Evolutionary conservation across 2,797 vertebrate species (phyloP).

Genomic region (Hafferia zeledoni): DNA sequence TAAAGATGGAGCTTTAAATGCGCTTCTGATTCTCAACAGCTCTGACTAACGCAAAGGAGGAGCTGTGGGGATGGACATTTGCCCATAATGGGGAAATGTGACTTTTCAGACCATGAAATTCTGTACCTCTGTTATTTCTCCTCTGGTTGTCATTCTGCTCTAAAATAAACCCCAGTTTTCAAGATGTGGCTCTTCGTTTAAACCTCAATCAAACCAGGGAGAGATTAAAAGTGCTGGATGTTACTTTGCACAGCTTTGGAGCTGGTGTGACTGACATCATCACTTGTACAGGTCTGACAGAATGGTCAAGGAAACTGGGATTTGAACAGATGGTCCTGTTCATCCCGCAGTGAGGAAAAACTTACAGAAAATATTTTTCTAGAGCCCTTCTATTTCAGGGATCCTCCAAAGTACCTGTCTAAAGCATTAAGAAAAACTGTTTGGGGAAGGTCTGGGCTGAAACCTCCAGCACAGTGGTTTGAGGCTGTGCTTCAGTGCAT

Average conservation of each 20-base stretch:
- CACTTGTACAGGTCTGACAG: not conserved
- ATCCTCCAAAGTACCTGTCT: not conserved
- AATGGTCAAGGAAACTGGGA: not conserved
- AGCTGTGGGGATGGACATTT: not conserved
- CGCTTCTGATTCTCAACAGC: not conserved
- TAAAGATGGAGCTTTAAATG: not conserved
- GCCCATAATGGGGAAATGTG: not conserved
- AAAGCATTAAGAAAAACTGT: not conserved
- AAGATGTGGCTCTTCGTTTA: not conserved
- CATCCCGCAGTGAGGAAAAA: not conserved
- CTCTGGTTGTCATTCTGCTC: not conserved
- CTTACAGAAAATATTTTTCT: not conserved
- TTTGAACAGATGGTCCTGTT: not conserved
- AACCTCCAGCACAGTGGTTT: not conserved
- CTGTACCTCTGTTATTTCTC: not conserved
- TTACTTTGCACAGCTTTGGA: not conserved
- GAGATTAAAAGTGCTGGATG: not conserved
- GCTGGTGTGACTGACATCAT: fast-evolving
- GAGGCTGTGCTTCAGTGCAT: not conserved
- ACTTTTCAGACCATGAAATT: not conserved
- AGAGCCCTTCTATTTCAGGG: not conserved
- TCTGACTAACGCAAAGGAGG: constrained; percentile 6
- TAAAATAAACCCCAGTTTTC: not conserved
- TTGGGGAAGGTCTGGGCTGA: not conserved
- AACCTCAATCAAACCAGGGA: not conserved